Evolutionary conservation across 2,113 vertebrate genomes (phyloP).

Genomic region (Sprattus sprattus): DNA sequence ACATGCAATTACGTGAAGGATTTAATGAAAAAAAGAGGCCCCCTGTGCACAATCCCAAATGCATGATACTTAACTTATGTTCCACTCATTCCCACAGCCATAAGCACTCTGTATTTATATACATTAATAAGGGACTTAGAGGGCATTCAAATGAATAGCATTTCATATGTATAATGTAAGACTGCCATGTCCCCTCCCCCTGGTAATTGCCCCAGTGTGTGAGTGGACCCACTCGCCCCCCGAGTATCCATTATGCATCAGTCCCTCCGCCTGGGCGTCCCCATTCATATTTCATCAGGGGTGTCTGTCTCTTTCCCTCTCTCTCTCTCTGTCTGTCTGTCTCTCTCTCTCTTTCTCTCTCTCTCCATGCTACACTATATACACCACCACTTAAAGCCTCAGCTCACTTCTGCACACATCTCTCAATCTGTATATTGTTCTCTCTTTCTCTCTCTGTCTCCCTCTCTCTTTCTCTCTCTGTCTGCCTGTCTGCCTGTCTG

Average conservation of each 20-base stretch:
- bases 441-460: neutral
- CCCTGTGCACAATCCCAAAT: neutral
- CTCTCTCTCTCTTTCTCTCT: no score
- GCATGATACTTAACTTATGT: neutral
- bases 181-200: neutral
- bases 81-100: neutral
- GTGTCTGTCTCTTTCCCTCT: neutral
- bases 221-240: neutral
- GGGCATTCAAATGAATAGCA: neutral
- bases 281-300: slow-evolving; percentile 15
- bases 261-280: neutral
- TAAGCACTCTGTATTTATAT: neutral
- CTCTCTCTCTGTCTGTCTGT: neutral
- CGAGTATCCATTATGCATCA: neutral
- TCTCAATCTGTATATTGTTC: neutral
- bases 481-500: no score
- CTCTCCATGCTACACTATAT: no score
- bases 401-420: no score
- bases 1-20: neutral
- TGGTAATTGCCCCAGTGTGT: neutral
- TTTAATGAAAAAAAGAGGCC: neutral
- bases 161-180: neutral
- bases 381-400: no score
- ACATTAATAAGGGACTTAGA: neutral
- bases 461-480: no score